phyloP scores from a whole-genome alignment of 2,797 vertebrate species.

The Melanotaenia pygmaea region DNA sequence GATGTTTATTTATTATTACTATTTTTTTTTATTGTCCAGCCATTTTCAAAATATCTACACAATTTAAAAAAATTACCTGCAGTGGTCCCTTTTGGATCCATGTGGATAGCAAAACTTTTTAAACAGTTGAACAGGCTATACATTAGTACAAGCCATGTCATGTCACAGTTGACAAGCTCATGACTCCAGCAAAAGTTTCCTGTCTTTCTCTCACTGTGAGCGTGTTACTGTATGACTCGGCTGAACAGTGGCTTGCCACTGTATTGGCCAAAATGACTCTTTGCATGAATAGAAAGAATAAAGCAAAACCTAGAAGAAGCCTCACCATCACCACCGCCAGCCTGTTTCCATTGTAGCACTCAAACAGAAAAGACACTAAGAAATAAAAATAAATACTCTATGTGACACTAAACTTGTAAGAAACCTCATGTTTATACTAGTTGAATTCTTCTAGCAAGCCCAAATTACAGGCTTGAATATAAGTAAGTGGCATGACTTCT shows the following conservation, averaged over 20 bases:
- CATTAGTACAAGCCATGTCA: constrained; percentile 3
- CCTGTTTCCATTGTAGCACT: constrained; percentile 38
- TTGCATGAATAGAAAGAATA: constrained; percentile 38
- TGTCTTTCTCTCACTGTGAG: constrained; percentile 16
- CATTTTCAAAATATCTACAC: constrained; percentile 1
- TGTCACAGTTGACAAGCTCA: constrained; percentile 21
- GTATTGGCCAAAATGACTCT: constrained; percentile 31
- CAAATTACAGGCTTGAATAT: constrained; percentile 8
- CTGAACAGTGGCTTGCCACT: constrained; percentile 27
- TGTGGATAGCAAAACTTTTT: background rate
- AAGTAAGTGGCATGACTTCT: constrained; percentile 25
- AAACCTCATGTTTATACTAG: constrained; percentile 18
- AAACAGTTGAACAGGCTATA: background rate
- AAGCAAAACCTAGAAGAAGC: constrained; percentile 40
- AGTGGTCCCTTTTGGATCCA: constrained; percentile 8
- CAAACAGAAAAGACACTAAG: constrained; percentile 41
- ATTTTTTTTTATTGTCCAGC: background rate
- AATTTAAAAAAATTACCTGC: background rate
- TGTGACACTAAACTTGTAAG: constrained; percentile 8
- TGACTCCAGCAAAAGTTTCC: constrained; percentile 1
- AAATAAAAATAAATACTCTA: constrained; percentile 5
- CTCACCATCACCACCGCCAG: constrained; percentile 27
- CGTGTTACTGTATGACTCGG: constrained; percentile 20
- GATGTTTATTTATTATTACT: background rate
- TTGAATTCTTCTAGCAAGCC: constrained; percentile 1